Conservation (phyloP, 2,113 vertebrate genomes). For the Piprites chloris region DNA sequence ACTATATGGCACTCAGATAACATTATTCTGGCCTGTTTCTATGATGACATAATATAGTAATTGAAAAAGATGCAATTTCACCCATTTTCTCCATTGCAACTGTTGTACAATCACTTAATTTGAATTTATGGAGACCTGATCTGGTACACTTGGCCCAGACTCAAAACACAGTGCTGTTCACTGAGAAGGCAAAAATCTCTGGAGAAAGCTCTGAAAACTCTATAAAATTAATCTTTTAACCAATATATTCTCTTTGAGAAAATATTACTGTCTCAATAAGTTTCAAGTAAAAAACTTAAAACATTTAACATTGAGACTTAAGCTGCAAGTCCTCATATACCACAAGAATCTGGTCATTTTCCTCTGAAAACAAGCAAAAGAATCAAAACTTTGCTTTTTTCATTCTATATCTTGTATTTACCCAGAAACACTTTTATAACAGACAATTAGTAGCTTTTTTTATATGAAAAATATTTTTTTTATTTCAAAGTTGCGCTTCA, state of each 20-base stretch:
- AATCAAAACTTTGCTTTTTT: background rate
- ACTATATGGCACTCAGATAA: background rate
- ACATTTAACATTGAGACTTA: background rate
- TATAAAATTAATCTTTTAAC: background rate
- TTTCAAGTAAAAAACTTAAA: background rate
- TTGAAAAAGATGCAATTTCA: background rate
- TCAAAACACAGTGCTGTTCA: background rate
- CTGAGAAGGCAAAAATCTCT: background rate
- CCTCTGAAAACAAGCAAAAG: background rate
- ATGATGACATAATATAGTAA: background rate
- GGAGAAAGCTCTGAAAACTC: background rate
- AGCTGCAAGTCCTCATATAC: background rate
- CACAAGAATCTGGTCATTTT: background rate
- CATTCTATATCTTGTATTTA: background rate
- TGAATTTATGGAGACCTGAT: background rate
- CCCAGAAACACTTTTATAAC: background rate
- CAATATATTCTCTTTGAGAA: background rate
- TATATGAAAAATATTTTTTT: background rate
- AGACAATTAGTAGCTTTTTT: background rate
- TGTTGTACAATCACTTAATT: background rate
- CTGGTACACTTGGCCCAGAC: background rate
- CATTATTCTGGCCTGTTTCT: background rate
- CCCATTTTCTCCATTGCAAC: background rate
- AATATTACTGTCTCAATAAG: background rate
- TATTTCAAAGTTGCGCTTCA: background rate